These are phyloP conservation scores for Eristalinus sepulchralis DNA, from an alignment of 2,888 invertebrate species.

Conservation along the genomic window DNA sequence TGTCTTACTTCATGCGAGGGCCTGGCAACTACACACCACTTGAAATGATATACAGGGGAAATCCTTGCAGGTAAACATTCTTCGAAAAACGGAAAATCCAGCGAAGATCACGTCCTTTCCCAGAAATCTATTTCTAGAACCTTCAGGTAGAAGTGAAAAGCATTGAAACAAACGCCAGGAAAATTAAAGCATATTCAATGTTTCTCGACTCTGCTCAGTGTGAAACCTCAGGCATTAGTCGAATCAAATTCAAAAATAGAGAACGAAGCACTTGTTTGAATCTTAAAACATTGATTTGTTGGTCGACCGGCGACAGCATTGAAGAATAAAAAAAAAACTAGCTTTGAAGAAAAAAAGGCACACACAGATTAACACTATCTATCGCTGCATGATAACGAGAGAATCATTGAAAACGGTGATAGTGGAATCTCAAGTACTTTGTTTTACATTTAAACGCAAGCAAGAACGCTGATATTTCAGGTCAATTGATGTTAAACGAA, in stretches of 20 bases:
- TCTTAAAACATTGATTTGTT: background rate
- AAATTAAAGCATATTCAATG: background rate
- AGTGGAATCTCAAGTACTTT: conserved; percentile 10
- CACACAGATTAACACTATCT: conserved; percentile 24
- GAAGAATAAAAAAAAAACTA: conserved; percentile 5
- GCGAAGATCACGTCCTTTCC: too few species aligned
- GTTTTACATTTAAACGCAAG: background rate
- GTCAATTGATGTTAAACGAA: conserved; percentile 59
- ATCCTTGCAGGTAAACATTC: too few species aligned
- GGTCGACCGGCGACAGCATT: background rate
- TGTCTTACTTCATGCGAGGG: too few species aligned
- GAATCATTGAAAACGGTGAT: conserved; percentile 23
- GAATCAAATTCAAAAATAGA: background rate
- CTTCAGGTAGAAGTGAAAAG: too few species aligned
- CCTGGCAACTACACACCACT: too few species aligned
- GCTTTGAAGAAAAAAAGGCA: background rate
- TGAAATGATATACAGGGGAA: too few species aligned
- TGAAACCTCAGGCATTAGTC: background rate
- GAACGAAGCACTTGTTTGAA: background rate
- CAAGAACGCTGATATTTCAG: conserved; percentile 16
- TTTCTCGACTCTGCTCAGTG: background rate
- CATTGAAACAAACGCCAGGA: background rate
- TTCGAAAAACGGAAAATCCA: too few species aligned
- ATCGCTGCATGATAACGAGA: conserved; percentile 6
- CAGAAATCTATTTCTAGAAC: too few species aligned